phyloP scores from a whole-genome alignment of 1,140 invertebrate species.

The Tetragonula clypearis region DNA sequence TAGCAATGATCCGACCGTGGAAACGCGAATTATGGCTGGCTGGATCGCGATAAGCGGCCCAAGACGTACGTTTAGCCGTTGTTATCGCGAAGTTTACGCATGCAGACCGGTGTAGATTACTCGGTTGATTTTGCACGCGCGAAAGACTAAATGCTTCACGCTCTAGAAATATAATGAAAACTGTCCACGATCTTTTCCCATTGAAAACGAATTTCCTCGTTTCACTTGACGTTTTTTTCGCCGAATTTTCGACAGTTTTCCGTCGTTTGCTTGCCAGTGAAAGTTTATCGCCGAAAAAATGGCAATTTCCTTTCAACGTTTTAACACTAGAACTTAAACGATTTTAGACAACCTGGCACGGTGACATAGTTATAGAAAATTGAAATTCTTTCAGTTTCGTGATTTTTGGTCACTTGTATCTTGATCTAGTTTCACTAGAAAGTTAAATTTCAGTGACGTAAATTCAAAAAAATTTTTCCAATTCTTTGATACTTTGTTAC shows the following conservation, averaged over 20 bases:
- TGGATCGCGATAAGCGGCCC: conserved; percentile 31
- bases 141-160: conserved; percentile 24
- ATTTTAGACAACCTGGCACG: neutral
- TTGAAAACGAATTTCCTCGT: neutral
- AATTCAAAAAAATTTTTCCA: neutral
- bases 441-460: no score
- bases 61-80: conserved; percentile 25
- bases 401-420: no score
- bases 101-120: conserved; percentile 28
- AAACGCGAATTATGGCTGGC: conserved; percentile 12
- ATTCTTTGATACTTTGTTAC: no score
- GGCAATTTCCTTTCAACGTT: no score
- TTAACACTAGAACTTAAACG: no score
- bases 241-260: neutral
- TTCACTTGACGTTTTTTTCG: neutral
- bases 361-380: neutral
- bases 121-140: conserved; percentile 22
- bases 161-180: conserved; percentile 5
- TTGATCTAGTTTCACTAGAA: no score
- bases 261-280: neutral
- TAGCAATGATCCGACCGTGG: conserved; percentile 15
- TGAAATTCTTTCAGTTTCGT: neutral
- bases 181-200: neutral
- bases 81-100: conserved; percentile 41
- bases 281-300: neutral